Base-by-base conservation (phyloP, 2,797 vertebrate species). In the Coracias cyanogaster region DNA sequence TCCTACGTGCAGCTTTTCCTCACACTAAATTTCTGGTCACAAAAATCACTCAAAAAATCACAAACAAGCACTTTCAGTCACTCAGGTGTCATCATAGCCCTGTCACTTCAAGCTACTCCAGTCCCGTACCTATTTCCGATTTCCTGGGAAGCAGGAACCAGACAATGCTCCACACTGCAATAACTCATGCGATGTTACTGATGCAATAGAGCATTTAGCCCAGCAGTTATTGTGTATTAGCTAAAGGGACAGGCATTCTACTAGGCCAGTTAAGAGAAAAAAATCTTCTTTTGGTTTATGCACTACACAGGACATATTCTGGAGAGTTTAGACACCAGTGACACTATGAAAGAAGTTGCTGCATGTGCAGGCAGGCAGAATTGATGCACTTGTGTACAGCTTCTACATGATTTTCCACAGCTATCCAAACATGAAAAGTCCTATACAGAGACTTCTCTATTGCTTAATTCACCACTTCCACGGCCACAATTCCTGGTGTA, bases 381-480 rank as follows among this genome's bases (percentile, higher is more conserved):
- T 35, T 4, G 1, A 58, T 60, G 28, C 43, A 31, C 49, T 70
- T 69, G 31, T 33, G 43, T 70, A 35, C 46, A 60, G 11, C 31
- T 78, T 49, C 48, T 37, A 46, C 12, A 3, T 48, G 45, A 60
- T n/a, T 65, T 86, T 79, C 57, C 45, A 70, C 51, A 78, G 43
- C 61, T 87, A 57, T 35, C 79, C 46, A 76, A 76, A 95, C 85
- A 24, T 17, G 6, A 86, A 80, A 31, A 72, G 7, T 25, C 70
- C 28, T 28, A n/a, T 43, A 52, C 37, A 65, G 12, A 58, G 33
- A 39, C 35, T 64, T 66, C 46, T 83, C 88, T 88, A 61, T 82
- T 80, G 48, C 45, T 90, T 86, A 86, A 91, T 93, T 93, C 65
- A 55, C 92, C 81, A 54, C 73, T 69, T 89, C 67, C 57, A 64